phyloP scores from a whole-genome alignment of 2,888 invertebrate species.

The Callimorpha dominula region DNA sequence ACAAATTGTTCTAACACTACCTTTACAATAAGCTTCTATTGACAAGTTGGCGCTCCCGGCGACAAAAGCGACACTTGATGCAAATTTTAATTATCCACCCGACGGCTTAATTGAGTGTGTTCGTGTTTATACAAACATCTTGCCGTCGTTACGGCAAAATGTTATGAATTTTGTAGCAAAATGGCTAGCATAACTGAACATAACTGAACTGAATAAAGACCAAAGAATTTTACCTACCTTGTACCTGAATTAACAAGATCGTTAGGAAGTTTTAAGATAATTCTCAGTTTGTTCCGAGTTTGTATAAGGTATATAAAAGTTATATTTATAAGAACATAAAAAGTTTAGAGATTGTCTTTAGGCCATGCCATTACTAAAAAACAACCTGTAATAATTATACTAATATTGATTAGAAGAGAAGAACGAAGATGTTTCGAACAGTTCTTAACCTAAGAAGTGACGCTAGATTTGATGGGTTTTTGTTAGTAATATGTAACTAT shows the following conservation, averaged over 20 bases:
- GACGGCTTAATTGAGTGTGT: conserved; percentile 51
- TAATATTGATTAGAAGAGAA: neutral
- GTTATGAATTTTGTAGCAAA: conserved; percentile 22
- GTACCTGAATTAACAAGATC: neutral
- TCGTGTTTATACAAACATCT: conserved; percentile 38
- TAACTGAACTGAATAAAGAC: conserved; percentile 7
- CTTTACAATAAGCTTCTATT: conserved; percentile 27
- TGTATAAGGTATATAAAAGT: neutral
- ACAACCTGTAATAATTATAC: neutral
- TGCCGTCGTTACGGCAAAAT: conserved; percentile 19
- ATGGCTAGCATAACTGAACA: conserved; percentile 16
- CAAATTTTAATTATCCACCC: conserved; percentile 59
- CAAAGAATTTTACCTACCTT: neutral
- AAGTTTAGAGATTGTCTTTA: neutral
- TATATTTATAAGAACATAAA: neutral
- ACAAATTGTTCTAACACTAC: neutral
- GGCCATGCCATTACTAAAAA: too few relatives aligned
- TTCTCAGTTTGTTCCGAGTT: neutral
- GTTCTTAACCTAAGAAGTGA: neutral
- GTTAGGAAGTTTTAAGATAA: conserved; percentile 5
- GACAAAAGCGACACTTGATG: conserved; percentile 52
- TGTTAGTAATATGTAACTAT: too few relatives aligned
- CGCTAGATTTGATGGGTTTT: neutral
- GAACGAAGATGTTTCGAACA: neutral
- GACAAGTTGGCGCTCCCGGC: conserved; percentile 29